These are phyloP conservation scores for Epizoanthus illoricatus DNA, from an alignment of 92 coral and sea anemone genomes.

Conservation along the genomic window DNA sequence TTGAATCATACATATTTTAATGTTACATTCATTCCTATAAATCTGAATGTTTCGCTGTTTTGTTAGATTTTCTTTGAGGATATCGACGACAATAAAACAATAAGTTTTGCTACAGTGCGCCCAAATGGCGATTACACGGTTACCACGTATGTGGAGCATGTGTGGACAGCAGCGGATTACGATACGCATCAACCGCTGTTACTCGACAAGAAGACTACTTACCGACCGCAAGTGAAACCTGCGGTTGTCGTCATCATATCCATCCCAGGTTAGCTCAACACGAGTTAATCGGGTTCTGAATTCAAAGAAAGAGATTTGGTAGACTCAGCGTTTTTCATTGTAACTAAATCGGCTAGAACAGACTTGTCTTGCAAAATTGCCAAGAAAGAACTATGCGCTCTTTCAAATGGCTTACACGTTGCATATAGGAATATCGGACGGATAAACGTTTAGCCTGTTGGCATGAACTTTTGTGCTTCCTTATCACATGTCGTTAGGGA, in stretches of 20 bases:
- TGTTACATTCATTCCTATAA: background rate
- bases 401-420: too few relatives aligned
- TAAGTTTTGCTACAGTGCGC: conserved; percentile 50
- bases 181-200: conserved; percentile 59
- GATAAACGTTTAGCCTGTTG: too few relatives aligned
- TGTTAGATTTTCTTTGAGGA: conserved; percentile 53
- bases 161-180: conserved; percentile 77
- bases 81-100: conserved; percentile 41
- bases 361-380: too few relatives aligned
- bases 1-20: background rate
- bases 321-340: background rate
- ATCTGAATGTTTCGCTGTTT: conserved; percentile 17
- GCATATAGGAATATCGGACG: too few relatives aligned
- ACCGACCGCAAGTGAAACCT: conserved; percentile 35
- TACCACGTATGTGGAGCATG: conserved; percentile 73
- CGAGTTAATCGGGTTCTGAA: conserved; percentile 40
- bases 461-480: too few relatives aligned
- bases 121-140: conserved; percentile 44
- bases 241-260: conserved; percentile 5
- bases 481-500: too few relatives aligned
- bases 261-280: conserved; percentile 40
- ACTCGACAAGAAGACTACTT: conserved; percentile 54
- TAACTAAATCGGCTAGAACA: too few relatives aligned
- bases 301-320: conserved; percentile 21
- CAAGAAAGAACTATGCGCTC: too few relatives aligned